phyloP scores from a whole-genome alignment of 2,797 vertebrate species.

The Diceros bicornis region DNA sequence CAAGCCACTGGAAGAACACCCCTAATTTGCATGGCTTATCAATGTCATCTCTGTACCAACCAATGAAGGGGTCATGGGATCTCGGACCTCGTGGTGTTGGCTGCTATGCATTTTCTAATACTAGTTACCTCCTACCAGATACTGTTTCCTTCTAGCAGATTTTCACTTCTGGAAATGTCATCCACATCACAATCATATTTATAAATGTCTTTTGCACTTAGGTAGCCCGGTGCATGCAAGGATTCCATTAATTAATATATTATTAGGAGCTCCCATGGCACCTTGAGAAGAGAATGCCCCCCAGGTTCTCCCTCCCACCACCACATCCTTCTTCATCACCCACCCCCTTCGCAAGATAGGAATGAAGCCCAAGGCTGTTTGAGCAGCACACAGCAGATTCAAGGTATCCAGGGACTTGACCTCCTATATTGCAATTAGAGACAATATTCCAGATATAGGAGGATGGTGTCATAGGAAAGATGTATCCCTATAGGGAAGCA shows the following conservation, averaged over 20 bases:
- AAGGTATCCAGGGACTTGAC: background rate
- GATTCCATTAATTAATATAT: background rate
- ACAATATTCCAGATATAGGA: background rate
- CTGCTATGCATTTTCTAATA: background rate
- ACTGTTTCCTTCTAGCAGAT: conserved; percentile 2
- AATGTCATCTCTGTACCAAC: background rate
- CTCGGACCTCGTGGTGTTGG: background rate
- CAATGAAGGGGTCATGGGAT: background rate
- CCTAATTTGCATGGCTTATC: background rate
- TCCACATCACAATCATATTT: background rate
- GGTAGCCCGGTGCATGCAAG: background rate
- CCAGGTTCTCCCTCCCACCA: background rate
- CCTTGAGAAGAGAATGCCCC: background rate
- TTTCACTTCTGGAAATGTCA: conserved; percentile 51
- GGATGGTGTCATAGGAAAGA: background rate
- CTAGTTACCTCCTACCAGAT: background rate
- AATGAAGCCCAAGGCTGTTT: background rate
- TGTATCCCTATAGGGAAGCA: background rate
- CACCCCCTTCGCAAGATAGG: background rate
- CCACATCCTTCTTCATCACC: background rate
- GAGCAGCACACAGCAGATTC: background rate
- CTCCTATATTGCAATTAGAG: background rate
- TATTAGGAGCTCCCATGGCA: background rate
- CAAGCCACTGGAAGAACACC: background rate
- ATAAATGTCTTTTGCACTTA: background rate